Evolutionary conservation across 2,113 vertebrate species (phyloP).

Genomic region (Rhinopomastus cyanomelas): DNA sequence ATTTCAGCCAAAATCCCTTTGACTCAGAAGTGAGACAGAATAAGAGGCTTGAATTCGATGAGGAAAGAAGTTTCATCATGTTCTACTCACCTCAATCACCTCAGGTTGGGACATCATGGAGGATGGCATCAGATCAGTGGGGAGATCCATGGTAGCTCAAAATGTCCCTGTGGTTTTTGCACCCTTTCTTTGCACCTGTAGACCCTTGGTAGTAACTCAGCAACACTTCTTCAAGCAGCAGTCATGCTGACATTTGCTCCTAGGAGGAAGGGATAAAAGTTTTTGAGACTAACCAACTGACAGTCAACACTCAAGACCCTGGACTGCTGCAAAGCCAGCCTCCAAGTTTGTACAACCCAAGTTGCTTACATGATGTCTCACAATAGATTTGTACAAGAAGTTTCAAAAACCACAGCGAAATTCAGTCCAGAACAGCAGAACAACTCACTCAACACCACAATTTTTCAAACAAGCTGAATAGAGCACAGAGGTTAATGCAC

Average conservation of each 20-base stretch:
- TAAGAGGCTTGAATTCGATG: background rate
- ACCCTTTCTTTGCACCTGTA: background rate
- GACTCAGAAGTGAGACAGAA: background rate
- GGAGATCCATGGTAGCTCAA: conserved; percentile 59
- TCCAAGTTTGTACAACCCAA: background rate
- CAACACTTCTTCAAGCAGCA: conserved; percentile 41
- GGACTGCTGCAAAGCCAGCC: background rate
- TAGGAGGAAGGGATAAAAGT: conserved; percentile 2
- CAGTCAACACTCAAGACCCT: background rate
- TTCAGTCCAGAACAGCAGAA: background rate
- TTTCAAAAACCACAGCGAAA: background rate
- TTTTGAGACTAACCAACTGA: background rate
- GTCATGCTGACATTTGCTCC: conserved; percentile 70
- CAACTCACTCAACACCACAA: background rate
- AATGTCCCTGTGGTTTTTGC: background rate
- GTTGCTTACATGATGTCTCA: background rate
- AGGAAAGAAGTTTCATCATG: fast-evolving
- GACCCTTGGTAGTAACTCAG: background rate
- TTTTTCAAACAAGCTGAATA: background rate
- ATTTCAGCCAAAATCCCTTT: background rate
- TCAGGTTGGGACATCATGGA: conserved; percentile 73
- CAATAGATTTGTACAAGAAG: background rate
- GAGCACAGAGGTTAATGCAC: background rate
- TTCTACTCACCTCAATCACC: conserved; percentile 62
- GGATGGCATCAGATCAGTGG: conserved; percentile 30